Percentiles rank a stretch among this genome's conserved stretches.
phyloP scores from a whole-genome alignment of 1,140 invertebrate genomes.

The Galendromus occidentalis region DNA sequence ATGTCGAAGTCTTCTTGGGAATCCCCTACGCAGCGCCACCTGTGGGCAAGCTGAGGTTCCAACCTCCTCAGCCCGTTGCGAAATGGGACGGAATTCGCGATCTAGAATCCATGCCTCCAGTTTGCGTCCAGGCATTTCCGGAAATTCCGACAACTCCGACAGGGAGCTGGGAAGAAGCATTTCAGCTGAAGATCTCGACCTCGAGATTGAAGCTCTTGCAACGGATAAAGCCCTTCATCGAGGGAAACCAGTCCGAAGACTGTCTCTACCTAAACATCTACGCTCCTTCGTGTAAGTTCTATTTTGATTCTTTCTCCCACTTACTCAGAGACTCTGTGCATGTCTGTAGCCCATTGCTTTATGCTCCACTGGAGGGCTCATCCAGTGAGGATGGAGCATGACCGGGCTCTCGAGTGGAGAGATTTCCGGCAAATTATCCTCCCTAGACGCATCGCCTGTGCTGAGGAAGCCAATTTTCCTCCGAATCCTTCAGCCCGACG shows the following conservation, averaged over 20 bases:
- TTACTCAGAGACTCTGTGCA: no score
- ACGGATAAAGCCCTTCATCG: not conserved
- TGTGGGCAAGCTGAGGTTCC: not conserved
- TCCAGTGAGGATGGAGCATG: no score
- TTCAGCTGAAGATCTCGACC: not conserved
- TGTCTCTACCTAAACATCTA: constrained; percentile 91
- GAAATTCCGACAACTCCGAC: not conserved
- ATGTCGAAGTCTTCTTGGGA: not conserved
- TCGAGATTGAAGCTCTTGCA: not conserved
- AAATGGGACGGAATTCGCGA: not conserved
- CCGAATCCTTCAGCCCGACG: no score
- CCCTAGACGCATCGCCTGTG: no score
- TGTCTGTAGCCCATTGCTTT: no score
- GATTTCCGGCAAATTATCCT: no score
- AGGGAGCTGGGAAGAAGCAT: not conserved
- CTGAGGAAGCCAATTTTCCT: no score
- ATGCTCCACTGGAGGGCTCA: no score
- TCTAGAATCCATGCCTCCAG: not conserved
- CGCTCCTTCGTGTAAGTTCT: constrained; percentile 37
- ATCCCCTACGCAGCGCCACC: constrained; percentile 4
- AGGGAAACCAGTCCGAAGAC: constrained; percentile 71
- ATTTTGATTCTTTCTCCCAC: not conserved
- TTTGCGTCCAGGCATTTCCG: not conserved
- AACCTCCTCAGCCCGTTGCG: not conserved
- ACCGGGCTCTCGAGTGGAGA: no score